A percentile compares a stretch with the other conserved stretches of the same genome.
Evolutionary conservation across 1,140 invertebrate species (phyloP).

Genomic region (Drosophila littoralis): DNA sequence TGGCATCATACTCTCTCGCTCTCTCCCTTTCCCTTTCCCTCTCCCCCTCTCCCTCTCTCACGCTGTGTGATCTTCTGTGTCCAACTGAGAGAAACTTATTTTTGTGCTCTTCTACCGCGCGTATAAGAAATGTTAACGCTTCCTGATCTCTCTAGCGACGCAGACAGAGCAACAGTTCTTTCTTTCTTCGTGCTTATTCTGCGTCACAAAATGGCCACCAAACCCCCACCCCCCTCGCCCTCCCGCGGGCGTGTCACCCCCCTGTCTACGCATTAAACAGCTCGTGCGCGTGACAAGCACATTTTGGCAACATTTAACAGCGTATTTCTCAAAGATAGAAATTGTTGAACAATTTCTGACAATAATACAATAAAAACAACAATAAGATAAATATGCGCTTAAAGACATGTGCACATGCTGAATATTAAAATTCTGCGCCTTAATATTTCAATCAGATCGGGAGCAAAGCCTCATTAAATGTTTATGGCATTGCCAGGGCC

Average conservation of each 20-base stretch:
- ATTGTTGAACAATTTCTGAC: conserved; percentile 26
- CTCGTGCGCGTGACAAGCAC: conserved; percentile 68
- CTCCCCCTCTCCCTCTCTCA: background rate
- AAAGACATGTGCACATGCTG: background rate
- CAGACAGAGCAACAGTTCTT: conserved; percentile 33
- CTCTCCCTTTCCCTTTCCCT: background rate
- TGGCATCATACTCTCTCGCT: background rate
- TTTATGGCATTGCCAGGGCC: conserved; percentile 31
- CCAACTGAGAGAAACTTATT: background rate
- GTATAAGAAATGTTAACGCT: conserved; percentile 18
- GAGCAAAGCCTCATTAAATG: conserved; percentile 18
- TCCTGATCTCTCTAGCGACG: conserved; percentile 28
- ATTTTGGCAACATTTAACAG: conserved; percentile 65
- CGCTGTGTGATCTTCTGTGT: background rate
- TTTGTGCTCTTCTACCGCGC: conserved; percentile 18
- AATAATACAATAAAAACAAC: conserved; percentile 25
- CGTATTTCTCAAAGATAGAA: conserved; percentile 42
- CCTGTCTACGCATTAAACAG: conserved; percentile 18
- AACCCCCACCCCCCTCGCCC: background rate
- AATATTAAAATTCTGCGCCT: conserved; percentile 44
- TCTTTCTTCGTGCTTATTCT: conserved; percentile 49
- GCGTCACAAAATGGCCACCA: conserved; percentile 21
- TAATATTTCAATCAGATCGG: conserved; percentile 27
- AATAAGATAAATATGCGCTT: conserved; percentile 8
- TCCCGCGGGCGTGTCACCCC: background rate